Percentiles rank a stretch among this genome's conserved stretches.
Evolutionary conservation across 2,113 vertebrate species (phyloP).

Genomic region (Sylvietta virens): DNA sequence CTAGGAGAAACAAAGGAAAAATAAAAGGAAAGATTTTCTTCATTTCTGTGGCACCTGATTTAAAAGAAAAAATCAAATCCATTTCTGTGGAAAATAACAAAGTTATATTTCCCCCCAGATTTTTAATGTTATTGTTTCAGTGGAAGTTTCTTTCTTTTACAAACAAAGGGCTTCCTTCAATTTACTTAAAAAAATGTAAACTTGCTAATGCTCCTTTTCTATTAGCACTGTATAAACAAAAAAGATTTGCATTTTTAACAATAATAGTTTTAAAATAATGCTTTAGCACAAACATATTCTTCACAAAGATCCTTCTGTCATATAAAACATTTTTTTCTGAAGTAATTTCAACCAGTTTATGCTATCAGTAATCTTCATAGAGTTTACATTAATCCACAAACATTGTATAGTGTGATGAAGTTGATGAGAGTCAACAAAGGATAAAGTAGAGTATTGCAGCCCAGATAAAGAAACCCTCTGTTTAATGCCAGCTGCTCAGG

Average conservation of each 20-base stretch:
- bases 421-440: conserved; percentile 63
- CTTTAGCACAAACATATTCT: not conserved
- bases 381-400: conserved; percentile 54
- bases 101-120: not conserved
- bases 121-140: not conserved
- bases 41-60: not conserved
- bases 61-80: not conserved
- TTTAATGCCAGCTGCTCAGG: conserved; percentile 64
- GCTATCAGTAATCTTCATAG: conserved; percentile 12
- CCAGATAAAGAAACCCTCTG: conserved; percentile 50
- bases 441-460: conserved; percentile 31
- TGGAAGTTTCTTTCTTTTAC: not conserved
- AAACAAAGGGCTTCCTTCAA: not conserved
- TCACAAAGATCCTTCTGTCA: not conserved
- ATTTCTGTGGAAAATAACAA: not conserved
- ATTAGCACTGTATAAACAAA: not conserved
- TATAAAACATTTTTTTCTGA: not conserved
- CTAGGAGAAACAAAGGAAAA: not conserved
- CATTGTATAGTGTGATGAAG: conserved; percentile 48
- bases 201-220: not conserved
- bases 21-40: not conserved
- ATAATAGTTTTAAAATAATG: not conserved
- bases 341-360: not conserved
- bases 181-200: not conserved
- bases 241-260: conserved; percentile 9